phyloP scores from a whole-genome alignment of 2,113 vertebrate species.

The Hemibagrus wyckioides region DNA sequence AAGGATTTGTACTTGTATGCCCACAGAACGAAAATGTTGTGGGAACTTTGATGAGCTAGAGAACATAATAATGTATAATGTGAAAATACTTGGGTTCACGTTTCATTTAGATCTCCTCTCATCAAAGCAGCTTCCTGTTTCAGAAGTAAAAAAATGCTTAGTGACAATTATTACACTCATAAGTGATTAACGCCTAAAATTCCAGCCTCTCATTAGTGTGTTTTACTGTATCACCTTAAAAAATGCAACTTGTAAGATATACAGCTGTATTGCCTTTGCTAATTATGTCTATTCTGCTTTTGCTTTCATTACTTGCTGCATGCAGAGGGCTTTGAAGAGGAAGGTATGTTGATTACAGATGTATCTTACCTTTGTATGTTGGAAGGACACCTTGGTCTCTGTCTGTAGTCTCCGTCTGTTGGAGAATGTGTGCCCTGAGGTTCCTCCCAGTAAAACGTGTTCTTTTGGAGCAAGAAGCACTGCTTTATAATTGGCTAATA shows the following conservation, averaged over 20 bases:
- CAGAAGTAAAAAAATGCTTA: not conserved
- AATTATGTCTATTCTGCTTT: slow-evolving; percentile 67
- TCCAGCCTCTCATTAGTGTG: not conserved
- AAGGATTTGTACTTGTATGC: slow-evolving; percentile 24
- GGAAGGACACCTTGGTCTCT: slow-evolving; percentile 45
- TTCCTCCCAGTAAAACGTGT: slow-evolving; percentile 51
- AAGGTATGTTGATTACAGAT: slow-evolving; percentile 70
- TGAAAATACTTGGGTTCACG: not conserved
- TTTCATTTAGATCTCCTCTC: not conserved
- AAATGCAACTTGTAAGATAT: slow-evolving; percentile 13
- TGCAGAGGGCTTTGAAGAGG: slow-evolving; percentile 74
- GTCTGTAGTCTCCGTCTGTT: slow-evolving; percentile 58
- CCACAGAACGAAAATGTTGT: not conserved
- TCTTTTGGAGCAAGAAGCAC: slow-evolving; percentile 56
- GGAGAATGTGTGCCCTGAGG: slow-evolving; percentile 55
- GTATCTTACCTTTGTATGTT: slow-evolving; percentile 59
- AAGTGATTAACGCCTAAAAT: slow-evolving; percentile 1
- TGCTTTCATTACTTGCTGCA: slow-evolving; percentile 73
- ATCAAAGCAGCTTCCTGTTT: slow-evolving; percentile 17
- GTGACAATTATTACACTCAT: not conserved
- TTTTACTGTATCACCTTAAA: not conserved
- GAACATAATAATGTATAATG: slow-evolving; percentile 1
- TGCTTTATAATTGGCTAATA: slow-evolving; percentile 49
- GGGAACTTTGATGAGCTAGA: slow-evolving; percentile 23
- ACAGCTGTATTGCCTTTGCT: slow-evolving; percentile 50